These are phyloP conservation scores for Festucalex cinctus DNA, from an alignment of 2,113 vertebrate species.

Conservation along the genomic window DNA sequence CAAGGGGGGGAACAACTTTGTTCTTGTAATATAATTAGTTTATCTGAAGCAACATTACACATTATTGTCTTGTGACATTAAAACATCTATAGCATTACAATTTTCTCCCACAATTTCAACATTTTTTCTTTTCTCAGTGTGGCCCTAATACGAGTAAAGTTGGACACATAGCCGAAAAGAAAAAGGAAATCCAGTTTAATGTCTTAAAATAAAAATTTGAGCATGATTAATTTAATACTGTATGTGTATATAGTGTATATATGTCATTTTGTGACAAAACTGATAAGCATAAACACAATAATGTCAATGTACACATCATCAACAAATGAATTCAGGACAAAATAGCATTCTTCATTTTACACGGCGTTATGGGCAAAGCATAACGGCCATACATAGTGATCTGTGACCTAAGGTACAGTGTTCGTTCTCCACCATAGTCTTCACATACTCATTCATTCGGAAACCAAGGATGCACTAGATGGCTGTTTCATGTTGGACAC, in stretches of 20 bases:
- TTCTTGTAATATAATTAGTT: too few relatives aligned
- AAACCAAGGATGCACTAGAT: not conserved
- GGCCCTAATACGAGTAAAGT: not conserved
- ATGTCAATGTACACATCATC: slow-evolving; percentile 73
- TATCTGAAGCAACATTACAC: not conserved
- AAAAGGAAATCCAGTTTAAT: slow-evolving; percentile 65
- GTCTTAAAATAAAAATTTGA: slow-evolving; percentile 39
- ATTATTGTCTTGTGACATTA: not conserved
- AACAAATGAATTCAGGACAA: slow-evolving; percentile 62
- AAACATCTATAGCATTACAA: not conserved
- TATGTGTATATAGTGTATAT: slow-evolving; percentile 61
- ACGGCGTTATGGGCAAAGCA: slow-evolving; percentile 76
- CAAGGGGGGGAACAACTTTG: too few relatives aligned
- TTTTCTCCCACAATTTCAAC: not conserved
- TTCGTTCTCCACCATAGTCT: slow-evolving; percentile 72
- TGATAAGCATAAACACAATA: slow-evolving; percentile 68
- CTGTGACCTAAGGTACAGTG: slow-evolving; percentile 81
- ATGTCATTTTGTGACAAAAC: slow-evolving; percentile 55
- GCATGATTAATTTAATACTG: slow-evolving; percentile 73
- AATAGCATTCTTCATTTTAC: slow-evolving; percentile 82
- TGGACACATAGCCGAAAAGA: slow-evolving; percentile 15
- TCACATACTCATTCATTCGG: slow-evolving; percentile 59
- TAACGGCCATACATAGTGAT: slow-evolving; percentile 74
- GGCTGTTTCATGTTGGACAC: slow-evolving; percentile 19
- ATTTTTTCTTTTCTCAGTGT: not conserved